Evolutionary conservation across 1,140 invertebrate genomes (phyloP), one percentile per base, ranked within the genome.

Genomic region (Drosophila nebulosa): DNA sequence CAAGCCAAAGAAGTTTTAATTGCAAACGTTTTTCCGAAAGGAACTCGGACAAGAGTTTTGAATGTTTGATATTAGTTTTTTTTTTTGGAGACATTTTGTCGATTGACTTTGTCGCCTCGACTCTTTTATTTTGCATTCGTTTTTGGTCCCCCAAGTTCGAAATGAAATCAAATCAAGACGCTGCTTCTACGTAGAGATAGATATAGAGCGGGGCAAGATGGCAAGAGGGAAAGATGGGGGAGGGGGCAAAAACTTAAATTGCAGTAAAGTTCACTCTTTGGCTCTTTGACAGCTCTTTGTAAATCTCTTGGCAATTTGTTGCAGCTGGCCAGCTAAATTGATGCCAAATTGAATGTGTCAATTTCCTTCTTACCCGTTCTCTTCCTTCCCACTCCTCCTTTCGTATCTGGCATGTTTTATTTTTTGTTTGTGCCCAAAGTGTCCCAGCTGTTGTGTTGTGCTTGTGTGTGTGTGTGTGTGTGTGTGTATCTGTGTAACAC

Each of bases 271-370:
- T 46, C 39, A 46, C 39, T 46, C 14, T 42, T 9, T 16, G 39
- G 27, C 27, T 69, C 53, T 61, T 76, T 66, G 60, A 39, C 74
- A 64, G 39, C 55, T 39, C 74, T 76, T 76, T 70, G 75, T 78
- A 78, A 78, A 78, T 78, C 76, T 73, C 76, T 78, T 78, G 75
- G 76, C 55, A 78, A 73, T 78, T 78, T 78, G 69, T 79, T 79
- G 77, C 77, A 79, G 77, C 77, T 79, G 77, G 58, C 57, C 39
- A 55, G 63, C 77, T 74, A 86, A 80, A 78, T 73, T 69, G 70
- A 70, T 68, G 69, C 78, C 76, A 74, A 85, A 85, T 85, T 79
- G 77, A 85, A 86, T 85, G 69, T 85, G 81, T 78, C 81, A 85
- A 86, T 85, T 86, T 77, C 46, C 60, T n/a, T n/a, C n/a, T n/a